Conservation (phyloP, 2,113 vertebrate species). For the Gasterosteus nipponicus region DNA sequence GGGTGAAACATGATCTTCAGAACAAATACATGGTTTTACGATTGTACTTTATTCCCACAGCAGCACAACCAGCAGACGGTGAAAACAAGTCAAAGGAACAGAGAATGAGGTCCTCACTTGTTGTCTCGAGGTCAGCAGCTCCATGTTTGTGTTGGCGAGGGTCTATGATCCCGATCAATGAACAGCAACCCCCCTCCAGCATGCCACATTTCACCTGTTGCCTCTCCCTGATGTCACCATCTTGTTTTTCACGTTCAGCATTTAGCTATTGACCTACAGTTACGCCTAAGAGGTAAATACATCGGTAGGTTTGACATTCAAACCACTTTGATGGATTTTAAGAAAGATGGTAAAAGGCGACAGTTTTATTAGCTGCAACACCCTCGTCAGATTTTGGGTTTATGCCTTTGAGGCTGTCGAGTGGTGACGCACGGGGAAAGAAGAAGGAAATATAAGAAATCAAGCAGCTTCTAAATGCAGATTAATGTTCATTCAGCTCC, state of each 20-base stretch:
- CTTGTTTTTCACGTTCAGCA: background rate
- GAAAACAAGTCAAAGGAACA: conserved; percentile 31
- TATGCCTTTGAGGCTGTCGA: conserved; percentile 33
- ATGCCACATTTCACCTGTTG: background rate
- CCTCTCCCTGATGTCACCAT: background rate
- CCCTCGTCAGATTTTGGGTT: background rate
- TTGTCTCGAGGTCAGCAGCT: conserved; percentile 33
- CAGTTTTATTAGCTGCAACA: conserved; percentile 11
- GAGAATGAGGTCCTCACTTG: conserved; percentile 19
- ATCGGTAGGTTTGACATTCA: background rate
- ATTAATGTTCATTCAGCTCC: conserved; percentile 30
- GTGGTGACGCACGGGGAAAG: background rate
- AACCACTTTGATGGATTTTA: background rate
- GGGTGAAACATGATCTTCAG: background rate
- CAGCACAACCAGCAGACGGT: conserved; percentile 32
- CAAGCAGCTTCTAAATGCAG: conserved; percentile 35
- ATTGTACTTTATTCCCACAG: conserved; percentile 61
- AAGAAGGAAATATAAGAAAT: conserved; percentile 1
- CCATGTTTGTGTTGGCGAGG: background rate
- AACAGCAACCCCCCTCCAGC: background rate
- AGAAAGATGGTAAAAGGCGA: background rate
- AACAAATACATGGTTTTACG: conserved; percentile 27
- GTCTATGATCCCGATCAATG: conserved; percentile 16
- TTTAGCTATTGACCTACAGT: background rate
- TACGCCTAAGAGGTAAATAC: background rate